Base-by-base conservation (phyloP, 1,140 invertebrate species). In the Calycopis cecrops region DNA sequence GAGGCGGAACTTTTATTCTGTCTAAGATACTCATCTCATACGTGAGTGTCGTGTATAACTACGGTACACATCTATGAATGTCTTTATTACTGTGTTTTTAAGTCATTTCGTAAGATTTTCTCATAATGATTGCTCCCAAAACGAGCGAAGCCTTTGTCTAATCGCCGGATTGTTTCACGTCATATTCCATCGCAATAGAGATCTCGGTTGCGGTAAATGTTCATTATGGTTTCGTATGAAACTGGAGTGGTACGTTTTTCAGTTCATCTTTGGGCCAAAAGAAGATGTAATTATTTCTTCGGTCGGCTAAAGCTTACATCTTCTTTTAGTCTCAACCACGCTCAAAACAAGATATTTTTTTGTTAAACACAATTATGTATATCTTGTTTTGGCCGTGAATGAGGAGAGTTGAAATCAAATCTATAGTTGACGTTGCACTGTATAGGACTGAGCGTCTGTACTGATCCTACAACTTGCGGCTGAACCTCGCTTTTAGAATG, bases 91-190 rank as follows among this genome's bases (percentile, higher is more conserved):
- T 73, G 69, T 79, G 66, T 65, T 82, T 81, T 81, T 76, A 44
- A 83, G 83, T 85, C 83, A 84, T 86, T 86, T 86, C 40, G 71
- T 76, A 77, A 86, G 83, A 86, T 86, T 86, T 86, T 86, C 83
- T 86, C 83, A 86, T 86, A 86, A 86, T 86, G 83, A 86, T 86
- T 86, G 78, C 76, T 73, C 59, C 77, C 69, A 80, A 85, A 86
- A 86, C 81, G 83, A 87, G 81, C 73, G 76, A 71, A 80, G 73
- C 72, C 61, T 84, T 86, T 82, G 78, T 87, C 72, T 84, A 83
- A 85, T 83, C 77, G 79, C 69, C 72, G 57, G 70, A 63, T 59
- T 75, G 62, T 65, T 67, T 65, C 67, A 77, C 69, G 71, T 75
- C 63, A 59, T 33, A 35, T 57, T 56, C 56, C 35, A 50, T 42